Percentiles rank a stretch among this genome's conserved stretches.
phyloP scores from a whole-genome alignment of 1,140 invertebrate genomes.

The Schlechtendalia chinensis region DNA sequence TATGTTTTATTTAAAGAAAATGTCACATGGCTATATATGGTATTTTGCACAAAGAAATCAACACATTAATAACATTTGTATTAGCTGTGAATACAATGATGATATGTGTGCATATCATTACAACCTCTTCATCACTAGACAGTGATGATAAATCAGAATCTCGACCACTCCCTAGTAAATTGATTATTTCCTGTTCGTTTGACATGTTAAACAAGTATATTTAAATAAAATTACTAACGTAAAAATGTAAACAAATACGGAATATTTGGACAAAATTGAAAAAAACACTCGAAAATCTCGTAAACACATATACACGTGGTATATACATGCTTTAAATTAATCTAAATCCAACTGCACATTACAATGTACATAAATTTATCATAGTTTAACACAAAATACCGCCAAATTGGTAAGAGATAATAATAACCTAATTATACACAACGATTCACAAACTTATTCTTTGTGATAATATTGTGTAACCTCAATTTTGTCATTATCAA shows the following conservation, averaged over 20 bases:
- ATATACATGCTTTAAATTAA: not conserved
- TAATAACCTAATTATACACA: no score
- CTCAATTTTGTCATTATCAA: no score
- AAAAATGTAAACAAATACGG: not conserved
- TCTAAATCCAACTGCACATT: not conserved
- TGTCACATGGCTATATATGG: no score
- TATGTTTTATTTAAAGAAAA: no score
- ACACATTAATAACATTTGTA: no score
- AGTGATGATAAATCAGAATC: not conserved
- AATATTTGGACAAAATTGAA: not conserved
- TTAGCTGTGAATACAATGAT: no score
- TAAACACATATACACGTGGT: not conserved
- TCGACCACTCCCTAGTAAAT: not conserved
- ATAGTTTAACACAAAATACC: not conserved
- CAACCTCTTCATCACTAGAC: constrained; percentile 2
- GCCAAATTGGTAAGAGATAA: not conserved
- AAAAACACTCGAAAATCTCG: no score
- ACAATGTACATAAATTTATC: no score
- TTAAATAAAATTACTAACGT: constrained; percentile 3
- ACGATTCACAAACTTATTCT: no score
- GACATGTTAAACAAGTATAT: not conserved
- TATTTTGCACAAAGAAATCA: no score
- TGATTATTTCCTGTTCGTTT: not conserved
- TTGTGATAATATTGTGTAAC: no score
- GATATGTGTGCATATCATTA: no score